Conservation (phyloP, 2,888 invertebrate genomes). For the Oxyscelio sp. region DNA sequence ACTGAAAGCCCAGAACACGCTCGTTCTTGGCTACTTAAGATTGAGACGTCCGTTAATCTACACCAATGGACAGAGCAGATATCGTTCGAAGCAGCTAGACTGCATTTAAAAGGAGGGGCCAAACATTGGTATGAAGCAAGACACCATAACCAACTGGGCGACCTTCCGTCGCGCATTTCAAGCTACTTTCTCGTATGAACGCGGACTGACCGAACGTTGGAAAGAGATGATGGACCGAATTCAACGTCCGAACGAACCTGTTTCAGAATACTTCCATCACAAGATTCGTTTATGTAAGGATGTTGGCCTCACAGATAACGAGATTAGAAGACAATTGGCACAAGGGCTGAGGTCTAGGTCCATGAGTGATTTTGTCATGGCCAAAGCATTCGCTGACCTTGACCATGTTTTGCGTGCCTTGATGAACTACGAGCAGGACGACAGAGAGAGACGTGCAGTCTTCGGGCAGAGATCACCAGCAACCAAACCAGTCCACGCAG, state of each 20-base stretch:
- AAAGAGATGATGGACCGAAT: conserved; percentile 26
- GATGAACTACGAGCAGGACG: too few relatives aligned
- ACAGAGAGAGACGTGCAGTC: too few relatives aligned
- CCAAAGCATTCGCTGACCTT: too few relatives aligned
- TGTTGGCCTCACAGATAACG: too few relatives aligned
- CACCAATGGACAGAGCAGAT: conserved; percentile 10
- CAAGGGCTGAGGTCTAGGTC: too few relatives aligned
- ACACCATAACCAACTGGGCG: too few relatives aligned
- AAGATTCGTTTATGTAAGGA: conserved; percentile 28
- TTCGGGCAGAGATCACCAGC: too few relatives aligned
- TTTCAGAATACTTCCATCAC: conserved; percentile 30
- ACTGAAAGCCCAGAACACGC: not conserved
- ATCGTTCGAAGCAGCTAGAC: conserved; percentile 1
- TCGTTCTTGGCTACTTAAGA: not conserved
- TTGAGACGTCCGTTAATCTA: not conserved
- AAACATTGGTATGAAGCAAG: conserved; percentile 12
- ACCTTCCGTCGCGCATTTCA: not conserved
- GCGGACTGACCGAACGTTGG: conserved; percentile 4
- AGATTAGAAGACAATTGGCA: too few relatives aligned
- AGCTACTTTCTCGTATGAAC: conserved; percentile 25
- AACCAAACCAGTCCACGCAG: too few relatives aligned
- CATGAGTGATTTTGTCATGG: too few relatives aligned
- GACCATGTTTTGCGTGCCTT: too few relatives aligned
- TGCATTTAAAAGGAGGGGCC: not conserved
- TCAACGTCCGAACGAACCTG: conserved; percentile 13